Base-by-base conservation (phyloP, 2,797 vertebrate species). In the Corythornis leucogaster region DNA sequence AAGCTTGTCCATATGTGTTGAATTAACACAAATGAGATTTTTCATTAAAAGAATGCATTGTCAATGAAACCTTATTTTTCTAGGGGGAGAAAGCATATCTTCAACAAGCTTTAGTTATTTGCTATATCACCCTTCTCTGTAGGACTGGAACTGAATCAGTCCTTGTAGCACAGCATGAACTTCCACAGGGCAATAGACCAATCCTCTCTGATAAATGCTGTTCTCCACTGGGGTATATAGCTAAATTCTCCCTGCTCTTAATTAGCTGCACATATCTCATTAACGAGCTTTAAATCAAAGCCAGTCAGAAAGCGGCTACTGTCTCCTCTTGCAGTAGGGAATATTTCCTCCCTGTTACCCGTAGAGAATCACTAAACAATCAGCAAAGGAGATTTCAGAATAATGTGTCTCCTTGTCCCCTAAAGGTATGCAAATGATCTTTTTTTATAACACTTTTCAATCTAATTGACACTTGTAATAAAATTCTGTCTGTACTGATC, bases 401-500 rank as follows among this genome's bases (percentile, higher is more conserved):
- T 91, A 93, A 95, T 90, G 85, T 69, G 89, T 96, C 75, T 92
- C 83, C 82, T 92, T 95, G 91, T 96, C 76, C 64, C 95, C 94
- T 89, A 87, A 74, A 96, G 89, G 90, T 95, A 89, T 88, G 90
- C 89, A 95, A 95, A 96, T 94, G 91, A 82, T 87, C 90, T 97
- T 96, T 97, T 97, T 97, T 92, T 81, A 91, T 92, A 96, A 95
- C 92, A 91, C 89, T 96, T 97, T 96, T 95, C 90, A 95, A 92
- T 93, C 89, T 96, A 97, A 95, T 90, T 95, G 96, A 97, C 90
- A 85, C 93, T 95, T 96, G 94, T 89, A 95, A 81, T 96, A 96
- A 96, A 97, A 95, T 87, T 90, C 89, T 83, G 78, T 88, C 82
- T 94, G 92, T 94, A 88, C 81, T 93, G 92, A 96, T 96, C 90